Conservation (phyloP, 2,113 vertebrate genomes). For the Ailurus styani region DNA sequence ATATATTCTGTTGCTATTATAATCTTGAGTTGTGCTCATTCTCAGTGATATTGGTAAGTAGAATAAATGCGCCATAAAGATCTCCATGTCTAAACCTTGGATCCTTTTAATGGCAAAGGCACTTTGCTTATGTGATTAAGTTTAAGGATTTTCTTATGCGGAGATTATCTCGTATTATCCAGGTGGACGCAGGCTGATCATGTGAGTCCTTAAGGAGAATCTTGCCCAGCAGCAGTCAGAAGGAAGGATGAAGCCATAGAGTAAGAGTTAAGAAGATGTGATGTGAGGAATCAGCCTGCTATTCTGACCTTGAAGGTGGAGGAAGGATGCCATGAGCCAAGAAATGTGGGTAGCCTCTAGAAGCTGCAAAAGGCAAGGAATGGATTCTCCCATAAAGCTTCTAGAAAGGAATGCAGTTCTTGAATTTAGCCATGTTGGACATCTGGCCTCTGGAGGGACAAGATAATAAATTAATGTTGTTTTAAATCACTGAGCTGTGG, state of each 20-base stretch:
- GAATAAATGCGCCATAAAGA: neutral
- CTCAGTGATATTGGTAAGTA: neutral
- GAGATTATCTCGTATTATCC: neutral
- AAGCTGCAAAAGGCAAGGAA: neutral
- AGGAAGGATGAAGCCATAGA: neutral
- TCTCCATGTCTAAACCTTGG: neutral
- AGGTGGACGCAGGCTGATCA: neutral
- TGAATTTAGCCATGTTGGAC: neutral
- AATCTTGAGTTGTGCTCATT: neutral
- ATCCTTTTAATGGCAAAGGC: neutral
- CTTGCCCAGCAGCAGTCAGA: neutral
- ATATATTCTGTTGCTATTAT: neutral
- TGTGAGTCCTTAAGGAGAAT: neutral
- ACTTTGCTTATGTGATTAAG: neutral
- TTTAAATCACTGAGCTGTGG: neutral
- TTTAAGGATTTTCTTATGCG: neutral
- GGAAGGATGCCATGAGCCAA: neutral
- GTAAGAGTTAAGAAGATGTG: neutral
- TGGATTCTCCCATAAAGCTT: neutral
- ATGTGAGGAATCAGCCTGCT: neutral
- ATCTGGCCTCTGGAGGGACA: neutral
- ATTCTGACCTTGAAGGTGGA: neutral
- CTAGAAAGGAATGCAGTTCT: neutral
- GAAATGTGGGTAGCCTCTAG: neutral
- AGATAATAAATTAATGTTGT: neutral